Conservation (phyloP, 2,797 vertebrate genomes). For the Fringilla coelebs region DNA sequence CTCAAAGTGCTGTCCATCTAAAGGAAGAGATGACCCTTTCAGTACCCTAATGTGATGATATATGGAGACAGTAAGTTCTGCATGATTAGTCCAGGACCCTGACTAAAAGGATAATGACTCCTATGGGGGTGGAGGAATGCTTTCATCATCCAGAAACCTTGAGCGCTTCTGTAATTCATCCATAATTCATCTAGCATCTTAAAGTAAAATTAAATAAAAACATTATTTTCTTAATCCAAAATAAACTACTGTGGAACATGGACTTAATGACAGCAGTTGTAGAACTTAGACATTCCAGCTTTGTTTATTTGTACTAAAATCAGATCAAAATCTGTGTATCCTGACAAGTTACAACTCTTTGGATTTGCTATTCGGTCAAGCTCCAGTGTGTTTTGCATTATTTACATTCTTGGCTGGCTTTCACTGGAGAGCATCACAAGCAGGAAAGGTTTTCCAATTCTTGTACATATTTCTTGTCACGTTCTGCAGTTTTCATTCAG, state of each 20-base stretch:
- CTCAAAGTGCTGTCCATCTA: background rate
- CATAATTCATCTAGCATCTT: background rate
- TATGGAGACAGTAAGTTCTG: background rate
- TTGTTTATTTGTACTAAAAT: background rate
- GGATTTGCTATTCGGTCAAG: background rate
- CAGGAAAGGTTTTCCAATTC: conserved; percentile 8
- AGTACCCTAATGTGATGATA: background rate
- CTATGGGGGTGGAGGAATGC: background rate
- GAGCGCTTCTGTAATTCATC: background rate
- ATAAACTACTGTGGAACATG: background rate
- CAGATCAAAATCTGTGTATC: background rate
- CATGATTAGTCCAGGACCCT: background rate
- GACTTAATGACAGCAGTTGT: background rate
- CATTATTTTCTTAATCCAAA: background rate
- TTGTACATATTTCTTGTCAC: conserved; percentile 19
- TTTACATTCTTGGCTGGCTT: background rate
- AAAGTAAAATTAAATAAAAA: background rate
- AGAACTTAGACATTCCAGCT: background rate
- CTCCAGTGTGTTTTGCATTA: background rate
- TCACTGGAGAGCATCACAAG: background rate
- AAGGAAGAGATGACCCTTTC: background rate
- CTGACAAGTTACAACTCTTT: background rate
- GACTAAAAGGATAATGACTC: background rate
- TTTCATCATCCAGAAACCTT: background rate
- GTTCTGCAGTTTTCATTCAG: conserved; percentile 44